Evolutionary conservation across 1,140 invertebrate species (phyloP), one percentile per base, ranked within the genome.

Genomic region (Chelonus insularis): DNA sequence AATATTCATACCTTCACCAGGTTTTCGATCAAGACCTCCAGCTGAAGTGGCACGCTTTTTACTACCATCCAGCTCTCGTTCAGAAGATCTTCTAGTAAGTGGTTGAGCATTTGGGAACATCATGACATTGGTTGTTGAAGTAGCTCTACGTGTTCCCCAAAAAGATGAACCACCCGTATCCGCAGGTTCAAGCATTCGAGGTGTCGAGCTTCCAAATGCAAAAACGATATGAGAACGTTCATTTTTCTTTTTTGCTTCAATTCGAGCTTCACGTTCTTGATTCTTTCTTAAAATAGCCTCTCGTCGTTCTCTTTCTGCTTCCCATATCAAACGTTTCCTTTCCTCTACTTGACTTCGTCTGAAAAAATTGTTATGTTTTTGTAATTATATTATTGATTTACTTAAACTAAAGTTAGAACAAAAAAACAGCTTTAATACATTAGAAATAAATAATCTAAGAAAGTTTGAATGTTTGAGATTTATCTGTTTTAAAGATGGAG

Each of bases 151-250:
- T 69, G 90, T 87, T 52, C 89, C 89, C 91, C 91, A 93, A 82
- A 90, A 92, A 2, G 72, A 68, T 56, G 88, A 86, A 60, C 87
- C 86, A 47, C 87, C 86, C 59, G 89, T 88, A 76, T 93, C 91
- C 36, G 88, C 86, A 21, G 91, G 91, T 72, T 94, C 92, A 67
- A 94, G 79, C 83, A 94, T 89, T 59, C 93, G 84, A 54, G 93
- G 92, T 47, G 92, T 94, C 57, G 92, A 94, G 70, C 92, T 94
- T 37, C 93, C 93, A 81, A 95, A 95, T 32, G 92, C 93, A 82
- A 94, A 95, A 16, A 88, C 86, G 64, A 81, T 81, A 54, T 81
- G 79, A 63, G 79, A 81, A 64, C 87, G 82, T 72, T 91, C 88
- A 74, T 88, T 88, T 70, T 84, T 85, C 68, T 83, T 84, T 74